Base-by-base conservation (phyloP, 2,888 invertebrate species). In the Xanthia togata region DNA sequence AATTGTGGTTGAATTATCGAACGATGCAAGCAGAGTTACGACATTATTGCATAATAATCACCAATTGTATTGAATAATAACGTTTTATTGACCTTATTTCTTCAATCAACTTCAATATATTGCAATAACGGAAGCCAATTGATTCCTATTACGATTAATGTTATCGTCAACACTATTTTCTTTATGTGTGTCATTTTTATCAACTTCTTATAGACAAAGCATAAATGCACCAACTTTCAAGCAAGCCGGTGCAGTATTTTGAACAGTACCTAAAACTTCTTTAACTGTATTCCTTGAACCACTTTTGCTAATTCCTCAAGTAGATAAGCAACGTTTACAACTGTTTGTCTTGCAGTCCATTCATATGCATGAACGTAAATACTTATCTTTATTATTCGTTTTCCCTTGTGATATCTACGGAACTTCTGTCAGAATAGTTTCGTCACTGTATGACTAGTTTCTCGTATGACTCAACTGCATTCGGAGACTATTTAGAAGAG, bases 311-410 rank as follows among this genome's bases (percentile, higher is more conserved):
- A 70, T 83, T 83, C 14, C n/a, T 63, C 70, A 65, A 85, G 65
- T n/a, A 74, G 83, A 83, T 83, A 83, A 83, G 83, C 83, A 70
- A 53, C 78, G 60, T 70, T 82, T 70, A 85, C 78, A 78, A 75
- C 78, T 78, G 86, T 85, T 78, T 73, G 86, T 82, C 86, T 78
- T 73, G 83, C 73, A 72, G 72, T 85, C 82, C 74, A 85, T 83
- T 75, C 83, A 78, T 83, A 83, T 83, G 83, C 72, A 83, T 83
- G 83, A 70, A 78, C 67, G 65, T 85, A 70, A 82, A 82, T 85
- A 83, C 78, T 83, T 83, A 85, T 85, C 83, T 82, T 85, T 82
- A 74, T 31, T 74, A 70, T 83, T 85, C 82, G 75, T 79, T 78
- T 85, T 82, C 79, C 64, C 65, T 70, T 73, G 76, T 72, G 77